A percentile compares a stretch with the other conserved stretches of the same genome.
phyloP scores from a whole-genome alignment of 2,113 vertebrate species.

The Lamprologus tigripictilis region DNA sequence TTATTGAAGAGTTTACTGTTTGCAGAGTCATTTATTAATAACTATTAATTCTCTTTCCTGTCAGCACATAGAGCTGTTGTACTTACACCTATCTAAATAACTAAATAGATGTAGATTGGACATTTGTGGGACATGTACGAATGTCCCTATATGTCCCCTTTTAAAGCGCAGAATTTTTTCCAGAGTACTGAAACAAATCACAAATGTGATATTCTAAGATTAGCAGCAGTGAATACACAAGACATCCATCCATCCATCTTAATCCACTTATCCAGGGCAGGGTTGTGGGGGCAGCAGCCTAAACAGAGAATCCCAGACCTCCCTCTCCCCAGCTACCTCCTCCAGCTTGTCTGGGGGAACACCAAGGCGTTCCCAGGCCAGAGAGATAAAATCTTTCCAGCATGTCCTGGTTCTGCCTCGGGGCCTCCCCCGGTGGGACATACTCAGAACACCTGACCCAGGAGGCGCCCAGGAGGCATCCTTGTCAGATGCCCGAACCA shows the following conservation, averaged over 20 bases:
- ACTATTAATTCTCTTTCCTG: neutral
- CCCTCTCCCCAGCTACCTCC: neutral
- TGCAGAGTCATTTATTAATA: neutral
- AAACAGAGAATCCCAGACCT: neutral
- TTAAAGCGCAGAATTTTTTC: neutral
- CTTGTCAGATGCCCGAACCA: neutral
- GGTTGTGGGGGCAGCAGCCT: neutral
- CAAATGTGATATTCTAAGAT: neutral
- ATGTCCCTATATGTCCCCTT: neutral
- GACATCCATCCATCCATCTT: neutral
- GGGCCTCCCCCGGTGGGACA: neutral
- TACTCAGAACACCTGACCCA: neutral
- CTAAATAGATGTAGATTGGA: neutral
- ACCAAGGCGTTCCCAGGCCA: neutral
- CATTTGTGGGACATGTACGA: neutral
- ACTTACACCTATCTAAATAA: neutral
- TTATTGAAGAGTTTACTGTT: neutral
- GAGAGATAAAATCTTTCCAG: neutral
- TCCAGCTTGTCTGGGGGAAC: neutral
- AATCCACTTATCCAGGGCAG: neutral
- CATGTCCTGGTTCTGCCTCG: neutral
- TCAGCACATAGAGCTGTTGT: neutral
- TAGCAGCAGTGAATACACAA: neutral
- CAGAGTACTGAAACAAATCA: neutral
- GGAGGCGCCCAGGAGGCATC: neutral